Base-by-base conservation (phyloP, 2,888 invertebrate genomes). In the Cosmorhoe ocellata region DNA sequence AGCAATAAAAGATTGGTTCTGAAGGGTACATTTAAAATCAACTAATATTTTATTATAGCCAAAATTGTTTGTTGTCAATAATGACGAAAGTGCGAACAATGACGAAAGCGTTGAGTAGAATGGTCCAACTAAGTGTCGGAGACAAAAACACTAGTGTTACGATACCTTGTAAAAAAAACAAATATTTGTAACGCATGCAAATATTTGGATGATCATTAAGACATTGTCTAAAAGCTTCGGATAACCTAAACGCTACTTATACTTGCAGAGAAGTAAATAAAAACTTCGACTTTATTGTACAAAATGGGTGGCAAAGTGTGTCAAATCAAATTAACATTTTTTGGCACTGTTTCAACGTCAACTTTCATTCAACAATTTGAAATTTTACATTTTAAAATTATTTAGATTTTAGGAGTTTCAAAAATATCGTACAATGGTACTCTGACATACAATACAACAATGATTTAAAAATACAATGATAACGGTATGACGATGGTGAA, bases 391-490 rank as follows among this genome's bases (percentile, higher is more conserved):
- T 39, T 30, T 27, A 26, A 31, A 26, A 39, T 14, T 28, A 32
- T 45, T 24, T 45, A n/a, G 10, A 18, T 27, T 18, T 46, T 18
- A 48, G 36, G 24, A 50, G 45, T 24, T 46, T 43, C 12, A 38
- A 42, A 33, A 38, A 49, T 42, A 49, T 27, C 31, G 42, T 38
- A 49, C 37, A 30, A 38, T 8, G 32, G 37, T 48, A 41, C 36
- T 28, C 34, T 36, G 38, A 34, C 6, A 12, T 37, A 37, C 11
- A 37, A 74, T 73, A 69, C 68, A 72, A 73, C 59, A 18, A 66
- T 58, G 67, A 68, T 73, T 65, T 36, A 41, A 58, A 59, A 65
- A 63, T 64, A 69, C 67, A 70, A 69, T 70, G 65, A 67, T 61
- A 61, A 63, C 63, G 58, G 58, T 56, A 58, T 45, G 42, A 67